Evolutionary conservation across 2,113 vertebrate genomes (phyloP), one percentile per base, ranked within the genome.

Genomic region (Mus pahari): DNA sequence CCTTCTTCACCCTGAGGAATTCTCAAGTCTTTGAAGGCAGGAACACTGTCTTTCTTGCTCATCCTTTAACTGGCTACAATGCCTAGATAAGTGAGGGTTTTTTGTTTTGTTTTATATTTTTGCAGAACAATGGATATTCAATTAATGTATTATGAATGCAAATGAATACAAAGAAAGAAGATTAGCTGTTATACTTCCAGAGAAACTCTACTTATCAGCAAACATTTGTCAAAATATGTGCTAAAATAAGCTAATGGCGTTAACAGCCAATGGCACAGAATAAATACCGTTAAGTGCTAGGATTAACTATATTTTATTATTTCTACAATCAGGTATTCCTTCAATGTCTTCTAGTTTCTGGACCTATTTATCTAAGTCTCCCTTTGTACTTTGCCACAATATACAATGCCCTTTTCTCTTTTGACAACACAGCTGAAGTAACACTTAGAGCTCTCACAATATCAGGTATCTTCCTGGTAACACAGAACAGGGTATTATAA

Each of bases 191-290:
- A 53, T 89, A 14, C 13, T 91, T 53, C 26, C 50, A 81, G 31
- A 94, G 24, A 79, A 22, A 87, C 0, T 66, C 2, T 73, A 42
- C 9, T 70, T 79, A 82, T 91, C 26, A 95, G 31, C 12, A 93
- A 90, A 89, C 39, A 66, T 84, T 97, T 86, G 64, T 86, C 66
- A 96, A 89, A 91, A 64, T 86, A 81, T 73, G 55, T 89, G 9
- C 81, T 71, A 66, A 92, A 93, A 74, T 60, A n/a, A 89, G 17
- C 16, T 82, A 82, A 13, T 95, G 53, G 83, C 79, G 11, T n/a
- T 84, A 95, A 91, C 4, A 62, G 66, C 3, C 42, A 62, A 36
- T 75, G 42, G 12, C 24, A 31, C 60, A 48, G 12, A 58, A 78
- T 79, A 92, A 89, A 66, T 7, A 36, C 31, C 84, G n/a, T 75